Base-by-base conservation (phyloP, 35 echinoderm and acorn worm species). In the Amphiura filiformis region DNA sequence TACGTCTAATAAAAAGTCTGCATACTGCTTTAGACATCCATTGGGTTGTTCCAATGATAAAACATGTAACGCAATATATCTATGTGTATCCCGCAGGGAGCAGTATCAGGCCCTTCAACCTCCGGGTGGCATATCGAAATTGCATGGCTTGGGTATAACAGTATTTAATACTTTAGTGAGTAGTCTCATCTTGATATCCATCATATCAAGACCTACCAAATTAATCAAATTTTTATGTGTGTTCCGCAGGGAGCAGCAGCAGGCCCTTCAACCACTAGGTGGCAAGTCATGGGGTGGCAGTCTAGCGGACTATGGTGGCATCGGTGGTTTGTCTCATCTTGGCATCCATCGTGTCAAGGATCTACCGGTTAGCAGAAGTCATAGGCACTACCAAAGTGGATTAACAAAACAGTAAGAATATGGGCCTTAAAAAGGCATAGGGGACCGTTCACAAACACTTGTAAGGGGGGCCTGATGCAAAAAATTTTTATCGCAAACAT, bases 301-400 rank as follows among this genome's bases (percentile, higher is more conserved):
- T 32, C 36, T 97, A 20, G 94, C 95, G 18, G 89, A 93, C 38
- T 97, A 97, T 44, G 95, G 95, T 18, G 95, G 95, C 17, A 94
- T 91, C 15, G 95, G 95, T 76, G 77, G 86, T 0, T 35, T 84
- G 26, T 35, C 95, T 2, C 89, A 89, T 40, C 82, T 85, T 12
- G 86, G 95, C 37, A 42, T 65, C 18, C 82, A 84, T 0, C 77
- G 82, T 65, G 56, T 93, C 22, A 88, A 92, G 37, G 89, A 97
- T 89, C 89, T 97, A 1, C 76, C 82, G 36, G 84, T 92, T 34
- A 91, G 89, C 35, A 80, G 95, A 17, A 94, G 95, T 32, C 95
- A 97, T 42, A 84, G 95, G 22, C 95, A 97, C 82, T 97, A 78
- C 35, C 78, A 89, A 14, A 97, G 89, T 75, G 95, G 95, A 32